Percentiles rank a stretch among this genome's conserved stretches.
Evolutionary conservation across 2,888 invertebrate species (phyloP).

Genomic region (Andrena haemorrhoa): DNA sequence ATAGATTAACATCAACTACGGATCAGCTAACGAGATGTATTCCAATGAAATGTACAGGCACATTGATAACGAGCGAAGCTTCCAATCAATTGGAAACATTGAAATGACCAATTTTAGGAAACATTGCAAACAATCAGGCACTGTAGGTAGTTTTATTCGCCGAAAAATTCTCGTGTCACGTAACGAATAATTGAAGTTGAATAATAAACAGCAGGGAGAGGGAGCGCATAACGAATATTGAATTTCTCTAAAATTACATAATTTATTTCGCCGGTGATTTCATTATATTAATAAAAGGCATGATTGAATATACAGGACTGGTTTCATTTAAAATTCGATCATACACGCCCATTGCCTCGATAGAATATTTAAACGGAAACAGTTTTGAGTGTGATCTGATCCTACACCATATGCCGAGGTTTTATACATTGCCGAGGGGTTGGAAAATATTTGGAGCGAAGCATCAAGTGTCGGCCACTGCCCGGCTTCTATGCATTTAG

Average conservation of each 20-base stretch:
- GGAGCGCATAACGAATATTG: background rate
- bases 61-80: background rate
- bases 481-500: background rate
- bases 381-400: background rate
- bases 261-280: background rate
- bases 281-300: background rate
- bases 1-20: conserved; percentile 28
- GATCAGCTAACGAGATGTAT: background rate
- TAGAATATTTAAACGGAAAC: background rate
- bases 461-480: background rate
- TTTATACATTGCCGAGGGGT: background rate
- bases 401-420: background rate
- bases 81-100: background rate
- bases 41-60: background rate
- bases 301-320: background rate
- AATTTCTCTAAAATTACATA: background rate
- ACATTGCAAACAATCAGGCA: background rate
- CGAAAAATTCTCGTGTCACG: background rate
- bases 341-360: background rate
- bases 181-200: background rate
- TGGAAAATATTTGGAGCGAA: background rate
- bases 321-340: background rate
- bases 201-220: background rate
- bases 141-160: background rate
- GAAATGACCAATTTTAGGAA: background rate